Percentiles rank a stretch among this genome's conserved stretches.
Evolutionary conservation across 2,797 vertebrate species (phyloP).

Genomic region (Hoplostethus mediterraneus): DNA sequence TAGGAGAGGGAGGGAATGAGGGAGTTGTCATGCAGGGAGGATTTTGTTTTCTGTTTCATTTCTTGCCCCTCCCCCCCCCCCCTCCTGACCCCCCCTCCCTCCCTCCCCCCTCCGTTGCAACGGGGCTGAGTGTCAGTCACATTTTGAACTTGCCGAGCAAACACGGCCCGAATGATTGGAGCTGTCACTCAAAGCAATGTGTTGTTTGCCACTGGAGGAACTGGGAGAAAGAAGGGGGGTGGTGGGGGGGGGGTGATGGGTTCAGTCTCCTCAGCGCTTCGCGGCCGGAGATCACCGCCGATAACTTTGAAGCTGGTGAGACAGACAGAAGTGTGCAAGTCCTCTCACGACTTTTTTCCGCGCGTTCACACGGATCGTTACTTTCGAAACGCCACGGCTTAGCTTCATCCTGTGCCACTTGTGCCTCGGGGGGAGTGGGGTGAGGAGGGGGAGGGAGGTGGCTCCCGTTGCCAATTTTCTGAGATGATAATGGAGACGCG

Average conservation of each 20-base stretch:
- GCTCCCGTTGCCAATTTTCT: slow-evolving; percentile 26
- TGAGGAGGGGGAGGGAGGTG: too few species aligned
- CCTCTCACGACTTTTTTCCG: slow-evolving; percentile 50
- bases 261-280: slow-evolving; percentile 43
- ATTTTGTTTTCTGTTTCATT: slow-evolving; percentile 79
- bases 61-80: slow-evolving; percentile 60
- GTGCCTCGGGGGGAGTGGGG: slow-evolving; percentile 1
- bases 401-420: slow-evolving; percentile 28
- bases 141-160: slow-evolving; percentile 79
- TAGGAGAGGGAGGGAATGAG: slow-evolving; percentile 48
- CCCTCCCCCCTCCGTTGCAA: slow-evolving; percentile 57
- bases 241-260: slow-evolving; percentile 49
- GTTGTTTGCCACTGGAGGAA: slow-evolving; percentile 68
- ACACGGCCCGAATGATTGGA: slow-evolving; percentile 79
- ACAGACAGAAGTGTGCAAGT: slow-evolving; percentile 51
- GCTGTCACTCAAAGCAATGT: slow-evolving; percentile 81
- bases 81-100: slow-evolving; percentile 39
- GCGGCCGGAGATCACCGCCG: slow-evolving; percentile 61
- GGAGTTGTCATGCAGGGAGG: slow-evolving; percentile 66
- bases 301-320: slow-evolving; percentile 62
- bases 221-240: slow-evolving; percentile 34
- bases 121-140: slow-evolving; percentile 78
- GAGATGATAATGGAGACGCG: slow-evolving; percentile 1
- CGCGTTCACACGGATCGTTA: slow-evolving; percentile 22
- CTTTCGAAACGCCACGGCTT: slow-evolving; percentile 22